phyloP scores from a whole-genome alignment of 2,888 invertebrate species.

The Ophioninae sp. region DNA sequence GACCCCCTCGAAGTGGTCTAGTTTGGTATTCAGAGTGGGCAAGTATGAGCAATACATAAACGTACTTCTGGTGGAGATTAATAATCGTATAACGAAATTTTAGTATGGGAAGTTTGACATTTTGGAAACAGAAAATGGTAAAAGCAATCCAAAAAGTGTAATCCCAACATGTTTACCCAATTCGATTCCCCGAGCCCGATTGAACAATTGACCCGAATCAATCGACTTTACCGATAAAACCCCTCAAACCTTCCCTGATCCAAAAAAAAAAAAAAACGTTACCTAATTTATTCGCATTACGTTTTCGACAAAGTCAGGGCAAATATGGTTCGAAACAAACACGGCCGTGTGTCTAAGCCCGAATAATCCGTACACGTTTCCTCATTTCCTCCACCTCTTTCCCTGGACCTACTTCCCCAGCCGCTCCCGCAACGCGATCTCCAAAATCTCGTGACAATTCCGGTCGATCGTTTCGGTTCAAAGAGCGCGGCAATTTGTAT shows the following conservation, averaged over 20 bases:
- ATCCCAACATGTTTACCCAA: not conserved
- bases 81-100: not conserved
- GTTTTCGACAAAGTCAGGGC: not conserved
- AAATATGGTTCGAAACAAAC: not conserved
- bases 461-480: constrained; percentile 10
- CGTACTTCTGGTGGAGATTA: not conserved
- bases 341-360: not conserved
- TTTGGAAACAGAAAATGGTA: not conserved
- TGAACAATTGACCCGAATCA: not conserved
- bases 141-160: too few relatives aligned
- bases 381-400: not conserved
- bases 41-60: not conserved
- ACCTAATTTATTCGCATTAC: not conserved
- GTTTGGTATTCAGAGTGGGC: too few relatives aligned
- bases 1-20: too few relatives aligned
- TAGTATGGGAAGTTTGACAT: not conserved
- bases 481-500: constrained; percentile 24
- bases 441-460: not conserved
- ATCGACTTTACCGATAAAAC: not conserved
- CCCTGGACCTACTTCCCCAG: too few relatives aligned
- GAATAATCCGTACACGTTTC: not conserved
- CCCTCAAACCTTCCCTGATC: not conserved
- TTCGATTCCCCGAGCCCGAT: not conserved
- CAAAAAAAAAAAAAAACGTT: not conserved
- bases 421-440: not conserved